Conservation (phyloP, 1,140 invertebrate species). For the Platorchestia sp. region DNA sequence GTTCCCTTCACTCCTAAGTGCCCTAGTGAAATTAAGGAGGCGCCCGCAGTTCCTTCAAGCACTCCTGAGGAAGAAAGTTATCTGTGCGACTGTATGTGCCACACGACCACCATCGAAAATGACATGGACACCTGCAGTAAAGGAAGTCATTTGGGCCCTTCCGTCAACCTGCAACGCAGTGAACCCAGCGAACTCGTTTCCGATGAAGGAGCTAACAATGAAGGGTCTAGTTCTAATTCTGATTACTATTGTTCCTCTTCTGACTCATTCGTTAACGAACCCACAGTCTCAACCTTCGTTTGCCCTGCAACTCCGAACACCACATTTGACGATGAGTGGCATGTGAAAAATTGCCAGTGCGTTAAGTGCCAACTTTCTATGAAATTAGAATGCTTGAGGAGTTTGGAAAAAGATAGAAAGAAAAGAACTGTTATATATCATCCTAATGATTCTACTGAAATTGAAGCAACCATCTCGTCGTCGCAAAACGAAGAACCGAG, state of each 20-base stretch:
- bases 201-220: background rate
- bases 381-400: background rate
- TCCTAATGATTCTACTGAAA: background rate
- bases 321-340: background rate
- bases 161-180: background rate
- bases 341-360: background rate
- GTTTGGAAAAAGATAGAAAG: background rate
- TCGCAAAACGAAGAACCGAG: background rate
- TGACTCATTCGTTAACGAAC: background rate
- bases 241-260: background rate
- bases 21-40: background rate
- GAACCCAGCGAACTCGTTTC: background rate
- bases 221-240: background rate
- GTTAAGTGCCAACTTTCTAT: background rate
- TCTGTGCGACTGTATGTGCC: background rate
- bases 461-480: background rate
- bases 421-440: background rate
- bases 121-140: background rate
- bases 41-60: background rate
- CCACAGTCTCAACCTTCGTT: background rate
- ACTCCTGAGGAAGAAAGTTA: background rate
- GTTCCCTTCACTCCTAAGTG: background rate
- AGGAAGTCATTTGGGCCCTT: background rate
- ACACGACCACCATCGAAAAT: background rate
- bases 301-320: background rate